Conservation (phyloP, 2,888 invertebrate species). For the Conops quadrifasciatus region DNA sequence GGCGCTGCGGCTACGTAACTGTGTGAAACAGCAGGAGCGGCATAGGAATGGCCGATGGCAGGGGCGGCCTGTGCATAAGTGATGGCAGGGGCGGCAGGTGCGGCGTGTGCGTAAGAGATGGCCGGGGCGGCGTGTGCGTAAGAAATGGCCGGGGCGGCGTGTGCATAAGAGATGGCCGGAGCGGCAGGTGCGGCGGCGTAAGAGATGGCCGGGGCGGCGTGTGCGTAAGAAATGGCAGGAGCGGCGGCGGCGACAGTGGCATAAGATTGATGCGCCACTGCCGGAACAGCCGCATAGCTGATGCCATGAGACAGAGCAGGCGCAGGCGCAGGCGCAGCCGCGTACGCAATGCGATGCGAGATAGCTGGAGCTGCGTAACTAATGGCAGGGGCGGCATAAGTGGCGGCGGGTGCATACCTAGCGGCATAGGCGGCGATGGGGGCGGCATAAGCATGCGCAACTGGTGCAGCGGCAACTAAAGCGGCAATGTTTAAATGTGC, state of each 20-base stretch:
- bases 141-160: constrained; percentile 44
- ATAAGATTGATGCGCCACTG: constrained; percentile 34
- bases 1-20: constrained; percentile 49
- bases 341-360: constrained; percentile 42
- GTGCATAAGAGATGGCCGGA: constrained; percentile 36
- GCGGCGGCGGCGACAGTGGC: constrained; percentile 38
- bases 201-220: constrained; percentile 45
- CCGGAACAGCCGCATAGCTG: constrained; percentile 39
- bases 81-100: constrained; percentile 47
- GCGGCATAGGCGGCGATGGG: constrained; percentile 41
- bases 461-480: constrained; percentile 52
- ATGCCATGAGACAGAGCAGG: constrained; percentile 33
- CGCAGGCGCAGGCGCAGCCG: constrained; percentile 42
- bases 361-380: constrained; percentile 51
- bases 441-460: constrained; percentile 49
- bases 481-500: constrained; percentile 46
- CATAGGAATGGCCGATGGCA: constrained; percentile 42
- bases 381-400: constrained; percentile 40
- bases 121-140: constrained; percentile 47
- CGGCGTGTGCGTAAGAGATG: too few species aligned
- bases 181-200: constrained; percentile 47
- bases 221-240: constrained; percentile 46
- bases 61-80: constrained; percentile 39
- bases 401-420: constrained; percentile 38
- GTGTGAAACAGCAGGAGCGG: constrained; percentile 54